phyloP scores from a whole-genome alignment of 2,888 invertebrate genomes.

The Diogma glabrata region DNA sequence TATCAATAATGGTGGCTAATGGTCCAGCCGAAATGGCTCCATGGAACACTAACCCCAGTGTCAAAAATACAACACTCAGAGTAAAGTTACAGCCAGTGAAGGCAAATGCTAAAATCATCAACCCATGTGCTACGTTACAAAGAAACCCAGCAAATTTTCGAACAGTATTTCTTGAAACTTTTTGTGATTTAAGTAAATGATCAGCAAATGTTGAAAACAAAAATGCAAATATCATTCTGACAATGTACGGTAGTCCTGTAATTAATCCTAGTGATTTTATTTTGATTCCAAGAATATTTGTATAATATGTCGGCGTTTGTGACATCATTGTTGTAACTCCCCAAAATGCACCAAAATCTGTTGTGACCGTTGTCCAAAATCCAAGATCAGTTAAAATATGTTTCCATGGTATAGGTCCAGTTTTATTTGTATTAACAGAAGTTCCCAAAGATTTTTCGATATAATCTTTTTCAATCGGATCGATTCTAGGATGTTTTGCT shows the following conservation, averaged over 20 bases:
- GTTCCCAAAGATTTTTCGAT: constrained; percentile 45
- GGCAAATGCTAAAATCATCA: constrained; percentile 36
- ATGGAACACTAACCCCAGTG: constrained; percentile 48
- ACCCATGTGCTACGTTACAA: constrained; percentile 31
- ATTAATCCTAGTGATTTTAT: constrained; percentile 51
- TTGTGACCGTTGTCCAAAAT: constrained; percentile 50
- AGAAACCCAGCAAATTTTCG: constrained; percentile 49
- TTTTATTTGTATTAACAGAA: constrained; percentile 25
- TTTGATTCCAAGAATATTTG: constrained; percentile 54
- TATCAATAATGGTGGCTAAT: constrained; percentile 52
- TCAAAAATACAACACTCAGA: constrained; percentile 47
- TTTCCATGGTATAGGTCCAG: constrained; percentile 46
- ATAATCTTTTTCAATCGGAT: constrained; percentile 42
- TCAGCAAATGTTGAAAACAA: constrained; percentile 45
- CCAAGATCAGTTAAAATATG: constrained; percentile 46
- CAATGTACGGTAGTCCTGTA: constrained; percentile 49
- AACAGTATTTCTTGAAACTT: constrained; percentile 47
- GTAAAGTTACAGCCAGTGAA: constrained; percentile 49
- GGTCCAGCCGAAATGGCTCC: constrained; percentile 57
- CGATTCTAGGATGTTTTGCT: constrained; percentile 51
- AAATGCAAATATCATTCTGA: constrained; percentile 47
- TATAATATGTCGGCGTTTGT: constrained; percentile 58
- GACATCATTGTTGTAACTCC: constrained; percentile 58
- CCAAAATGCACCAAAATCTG: constrained; percentile 57
- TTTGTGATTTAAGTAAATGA: constrained; percentile 43